Base-by-base conservation (phyloP, 2,113 vertebrate genomes). In the Diglossa brunneiventris region DNA sequence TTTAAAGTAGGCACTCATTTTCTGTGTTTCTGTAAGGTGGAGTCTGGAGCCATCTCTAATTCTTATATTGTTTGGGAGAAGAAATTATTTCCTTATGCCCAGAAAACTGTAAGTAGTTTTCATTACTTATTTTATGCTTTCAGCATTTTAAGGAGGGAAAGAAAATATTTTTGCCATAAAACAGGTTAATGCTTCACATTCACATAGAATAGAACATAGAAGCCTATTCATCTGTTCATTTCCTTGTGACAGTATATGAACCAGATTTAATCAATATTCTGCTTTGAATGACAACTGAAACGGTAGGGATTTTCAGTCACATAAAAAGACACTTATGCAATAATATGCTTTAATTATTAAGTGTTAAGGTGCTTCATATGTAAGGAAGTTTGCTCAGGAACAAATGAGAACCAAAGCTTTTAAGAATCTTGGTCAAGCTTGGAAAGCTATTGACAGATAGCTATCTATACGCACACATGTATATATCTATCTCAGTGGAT, bases 11-110 rank as follows among this genome's bases (percentile, higher is more conserved):
- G 33, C 37, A 35, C 76, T 95, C 13, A 89, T 70, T 56, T 80
- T 85, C 73, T 75, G 14, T 96, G 58, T 94, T 93, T 93, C 91
- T 93, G 55, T 75, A 94, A 92, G 96, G 96, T 94, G 91, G 83
- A 67, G 39, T 67, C 91, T 92, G 92, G 76, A 95, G 76, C 64
- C 28, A 35, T 66, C 67, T 95, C 61, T 94, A 63, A 86, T 94
- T 92, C 94, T 92, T 93, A 47, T 20, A 70, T 96, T 90, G 79
- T 44, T 87, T 92, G 61, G 47, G 86, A 95, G 89, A 94, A 95
- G 94, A 93, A 89, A 70, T 47, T 30, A 47, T 10, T 70, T 58
- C 92, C 89, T 94, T 73, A 85, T 80, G 67, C 68, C 64, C 86
- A 72, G 86, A 89, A 92, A 92, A 83, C 64, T 30, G 96, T 97